These are phyloP conservation scores for Melanotaenia parkinsoni DNA, from an alignment of 2,797 vertebrate genomes.

Conservation along the genomic window DNA sequence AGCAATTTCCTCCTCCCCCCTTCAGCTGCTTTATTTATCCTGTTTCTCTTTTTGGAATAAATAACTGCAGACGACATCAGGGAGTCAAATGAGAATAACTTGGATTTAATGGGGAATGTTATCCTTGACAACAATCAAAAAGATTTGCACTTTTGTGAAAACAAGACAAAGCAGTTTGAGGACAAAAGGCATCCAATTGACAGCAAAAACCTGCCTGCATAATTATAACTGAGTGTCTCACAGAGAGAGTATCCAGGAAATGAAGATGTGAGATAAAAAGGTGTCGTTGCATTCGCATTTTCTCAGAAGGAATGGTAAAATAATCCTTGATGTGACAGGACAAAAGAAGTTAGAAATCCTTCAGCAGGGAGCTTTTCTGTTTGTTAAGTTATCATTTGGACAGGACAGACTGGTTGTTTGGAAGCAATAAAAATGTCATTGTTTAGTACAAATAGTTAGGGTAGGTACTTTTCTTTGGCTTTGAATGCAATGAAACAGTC, in stretches of 20 bases:
- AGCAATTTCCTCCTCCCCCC: conserved; percentile 37
- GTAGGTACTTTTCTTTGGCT: not conserved
- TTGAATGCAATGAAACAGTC: not conserved
- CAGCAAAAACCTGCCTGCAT: conserved; percentile 31
- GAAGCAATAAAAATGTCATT: not conserved
- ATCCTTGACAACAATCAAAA: conserved; percentile 39
- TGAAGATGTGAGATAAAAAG: conserved; percentile 37
- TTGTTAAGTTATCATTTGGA: conserved; percentile 10
- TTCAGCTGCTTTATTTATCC: conserved; percentile 44
- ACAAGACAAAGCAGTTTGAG: conserved; percentile 29
- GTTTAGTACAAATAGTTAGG: not conserved
- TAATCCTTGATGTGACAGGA: conserved; percentile 6
- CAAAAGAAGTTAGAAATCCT: not conserved
- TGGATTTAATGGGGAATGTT: conserved; percentile 27
- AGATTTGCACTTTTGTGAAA: conserved; percentile 42
- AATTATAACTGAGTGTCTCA: conserved; percentile 24
- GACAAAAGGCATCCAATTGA: conserved; percentile 42
- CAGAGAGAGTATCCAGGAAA: conserved; percentile 29
- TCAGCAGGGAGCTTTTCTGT: conserved; percentile 8
- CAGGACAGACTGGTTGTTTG: not conserved
- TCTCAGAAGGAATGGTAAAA: conserved; percentile 20
- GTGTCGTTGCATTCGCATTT: conserved; percentile 29
- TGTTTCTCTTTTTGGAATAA: conserved; percentile 53
- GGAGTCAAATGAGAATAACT: conserved; percentile 45
- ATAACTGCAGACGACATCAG: conserved; percentile 47